These are phyloP conservation scores for Pterophyllum scalare DNA, from an alignment of 2,113 vertebrate genomes.

Conservation along the genomic window DNA sequence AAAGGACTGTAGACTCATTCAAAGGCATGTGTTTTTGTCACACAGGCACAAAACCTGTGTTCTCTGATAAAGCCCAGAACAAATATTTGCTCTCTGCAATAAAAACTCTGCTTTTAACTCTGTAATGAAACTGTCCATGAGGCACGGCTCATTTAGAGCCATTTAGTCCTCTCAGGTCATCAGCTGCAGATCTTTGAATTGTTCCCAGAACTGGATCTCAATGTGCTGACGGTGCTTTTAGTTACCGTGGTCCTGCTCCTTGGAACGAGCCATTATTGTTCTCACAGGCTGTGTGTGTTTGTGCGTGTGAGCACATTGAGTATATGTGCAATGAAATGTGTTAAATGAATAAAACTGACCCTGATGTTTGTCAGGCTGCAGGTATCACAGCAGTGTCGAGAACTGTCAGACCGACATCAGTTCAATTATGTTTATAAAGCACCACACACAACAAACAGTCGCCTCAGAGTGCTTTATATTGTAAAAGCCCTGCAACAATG, in stretches of 20 bases:
- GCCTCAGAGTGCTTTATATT: no score
- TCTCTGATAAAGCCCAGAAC: not conserved
- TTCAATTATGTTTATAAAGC: no score
- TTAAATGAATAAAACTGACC: not conserved
- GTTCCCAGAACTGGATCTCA: not conserved
- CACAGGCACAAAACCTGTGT: not conserved
- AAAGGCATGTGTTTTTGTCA: not conserved
- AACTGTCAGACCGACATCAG: no score
- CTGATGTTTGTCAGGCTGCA: not conserved
- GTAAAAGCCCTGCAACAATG: no score
- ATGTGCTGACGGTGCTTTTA: not conserved
- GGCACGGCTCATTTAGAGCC: not conserved
- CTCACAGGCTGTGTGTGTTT: not conserved
- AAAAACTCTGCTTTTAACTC: not conserved
- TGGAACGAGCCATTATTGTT: not conserved
- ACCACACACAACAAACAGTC: no score
- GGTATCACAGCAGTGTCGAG: no score
- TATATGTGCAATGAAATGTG: no score
- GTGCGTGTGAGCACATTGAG: rapidly evolving
- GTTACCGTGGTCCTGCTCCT: not conserved
- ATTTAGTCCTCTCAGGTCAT: not conserved
- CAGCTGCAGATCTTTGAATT: not conserved
- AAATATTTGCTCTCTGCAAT: slow-evolving; percentile 27
- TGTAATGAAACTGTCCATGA: not conserved
- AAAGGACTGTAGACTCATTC: not conserved